A percentile compares a stretch with the other conserved stretches of the same genome.
phyloP scores from a whole-genome alignment of 2,888 invertebrate species.

The Stomorhina lunata region DNA sequence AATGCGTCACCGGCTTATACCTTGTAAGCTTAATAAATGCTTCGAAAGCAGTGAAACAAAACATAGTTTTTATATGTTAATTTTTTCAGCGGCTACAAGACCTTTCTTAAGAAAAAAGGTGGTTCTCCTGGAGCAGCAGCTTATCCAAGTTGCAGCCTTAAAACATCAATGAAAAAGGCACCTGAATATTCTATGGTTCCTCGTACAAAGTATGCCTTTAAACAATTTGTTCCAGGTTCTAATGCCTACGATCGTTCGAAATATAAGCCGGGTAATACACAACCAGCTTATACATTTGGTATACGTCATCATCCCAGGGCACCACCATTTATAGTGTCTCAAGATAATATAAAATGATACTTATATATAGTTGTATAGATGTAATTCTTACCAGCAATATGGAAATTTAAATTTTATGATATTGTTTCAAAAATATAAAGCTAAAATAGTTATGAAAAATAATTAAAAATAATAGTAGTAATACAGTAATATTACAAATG shows the following conservation, averaged over 20 bases:
- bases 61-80: too few relatives aligned
- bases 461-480: too few relatives aligned
- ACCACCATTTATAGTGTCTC: conserved; percentile 77
- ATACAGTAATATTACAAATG: too few relatives aligned
- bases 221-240: conserved; percentile 73
- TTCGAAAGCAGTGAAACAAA: too few relatives aligned
- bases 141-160: conserved; percentile 72
- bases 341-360: conserved; percentile 74
- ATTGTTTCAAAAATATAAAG: too few relatives aligned
- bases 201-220: conserved; percentile 55
- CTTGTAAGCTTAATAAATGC: too few relatives aligned
- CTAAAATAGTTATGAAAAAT: too few relatives aligned
- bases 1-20: conserved; percentile 73
- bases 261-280: conserved; percentile 74
- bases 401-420: too few relatives aligned
- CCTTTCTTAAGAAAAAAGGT: conserved; percentile 51
- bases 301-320: conserved; percentile 74
- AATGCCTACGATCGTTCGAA: conserved; percentile 74
- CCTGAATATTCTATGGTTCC: conserved; percentile 74
- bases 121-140: conserved; percentile 78
- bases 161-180: conserved; percentile 67
- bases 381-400: too few relatives aligned
- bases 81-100: conserved; percentile 72
- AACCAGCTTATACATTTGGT: conserved; percentile 76
- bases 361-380: too few relatives aligned